A percentile compares a stretch with the other conserved stretches of the same genome.
Conservation (phyloP, 2,888 invertebrate genomes). For the Ptilodon capucinus region DNA sequence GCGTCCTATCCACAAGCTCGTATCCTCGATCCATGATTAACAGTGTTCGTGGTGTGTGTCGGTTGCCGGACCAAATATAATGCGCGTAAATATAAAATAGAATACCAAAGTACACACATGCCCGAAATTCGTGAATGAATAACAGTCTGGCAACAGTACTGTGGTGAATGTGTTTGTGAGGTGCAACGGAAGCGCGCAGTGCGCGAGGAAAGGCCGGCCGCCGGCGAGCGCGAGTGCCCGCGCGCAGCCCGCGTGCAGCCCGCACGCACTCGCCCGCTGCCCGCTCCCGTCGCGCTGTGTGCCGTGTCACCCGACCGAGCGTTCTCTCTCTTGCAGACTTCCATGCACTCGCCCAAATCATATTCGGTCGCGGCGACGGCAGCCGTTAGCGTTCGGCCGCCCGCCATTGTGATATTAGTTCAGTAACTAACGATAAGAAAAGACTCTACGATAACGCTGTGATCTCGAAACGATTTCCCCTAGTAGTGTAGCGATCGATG, state of each 20-base stretch:
- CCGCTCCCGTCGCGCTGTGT: conserved; percentile 12
- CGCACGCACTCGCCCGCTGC: neutral
- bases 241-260: too few relatives aligned
- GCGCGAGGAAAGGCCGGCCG: neutral
- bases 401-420: conserved; percentile 57
- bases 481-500: conserved; percentile 57
- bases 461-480: conserved; percentile 70
- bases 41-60: neutral
- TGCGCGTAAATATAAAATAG: neutral
- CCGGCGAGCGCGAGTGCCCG: too few relatives aligned
- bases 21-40: neutral
- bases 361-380: conserved; percentile 85
- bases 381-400: conserved; percentile 77
- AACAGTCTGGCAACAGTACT: neutral
- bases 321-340: conserved; percentile 87
- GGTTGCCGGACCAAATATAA: neutral
- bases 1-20: neutral
- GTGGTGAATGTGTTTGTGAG: neutral
- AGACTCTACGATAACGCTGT: conserved; percentile 71
- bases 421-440: conserved; percentile 68
- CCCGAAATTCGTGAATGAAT: conserved; percentile 1
- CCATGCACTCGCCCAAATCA: conserved; percentile 89
- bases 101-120: neutral
- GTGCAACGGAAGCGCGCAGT: neutral
- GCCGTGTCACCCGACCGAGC: conserved; percentile 58